Evolutionary conservation across 2,888 invertebrate genomes (phyloP), one percentile per base, ranked within the genome.

Genomic region (Pyrocoelia pectoralis): DNA sequence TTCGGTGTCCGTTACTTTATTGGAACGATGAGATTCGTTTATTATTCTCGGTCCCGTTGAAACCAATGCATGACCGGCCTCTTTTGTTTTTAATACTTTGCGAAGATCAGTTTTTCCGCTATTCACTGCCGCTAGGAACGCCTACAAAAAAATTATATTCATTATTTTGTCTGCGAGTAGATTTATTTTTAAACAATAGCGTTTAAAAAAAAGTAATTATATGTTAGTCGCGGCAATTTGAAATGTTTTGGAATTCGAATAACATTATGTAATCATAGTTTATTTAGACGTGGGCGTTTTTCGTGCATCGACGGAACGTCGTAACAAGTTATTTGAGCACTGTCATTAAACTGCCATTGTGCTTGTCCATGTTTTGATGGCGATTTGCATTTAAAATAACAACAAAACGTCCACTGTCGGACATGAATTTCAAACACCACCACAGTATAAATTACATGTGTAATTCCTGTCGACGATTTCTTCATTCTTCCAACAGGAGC

Each of bases 1-100:
- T 84, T 94, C 94, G 67, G 94, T 94, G 80, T 95, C 94, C 77
- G 92, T 88, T 54, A 92, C 91, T 79, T 93, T 94, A 72, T 88
- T 89, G 71, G 88, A 90, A 69, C 90, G 90, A 68, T 87, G 85
- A 29, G 91, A 89, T 75, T 93, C 93, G 76, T 89, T 89, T 56
- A 94, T 84, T 65, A 94, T 82, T 66, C 87, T 85, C 0, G 93
- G 92, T 38, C 91, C 92, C 8, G 84, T 83, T 43, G 88, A 84
- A 66, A 89, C 87, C 74, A 91, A 75, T 75, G 87, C 85, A 67
- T 85, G 83, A 68, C 87, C 86, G n/a, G 86, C 84, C 74, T 85
- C 85, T 38, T 84, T 83, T 71, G 85, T 87, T 50, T 82, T 81
- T 58, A 82, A 79, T 72, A 90, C 89, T 77, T 87, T 85, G 71